A percentile compares a stretch with the other conserved stretches of the same genome.
phyloP scores from a whole-genome alignment of 2,797 vertebrate species.

The Aulostomus chinensis region DNA sequence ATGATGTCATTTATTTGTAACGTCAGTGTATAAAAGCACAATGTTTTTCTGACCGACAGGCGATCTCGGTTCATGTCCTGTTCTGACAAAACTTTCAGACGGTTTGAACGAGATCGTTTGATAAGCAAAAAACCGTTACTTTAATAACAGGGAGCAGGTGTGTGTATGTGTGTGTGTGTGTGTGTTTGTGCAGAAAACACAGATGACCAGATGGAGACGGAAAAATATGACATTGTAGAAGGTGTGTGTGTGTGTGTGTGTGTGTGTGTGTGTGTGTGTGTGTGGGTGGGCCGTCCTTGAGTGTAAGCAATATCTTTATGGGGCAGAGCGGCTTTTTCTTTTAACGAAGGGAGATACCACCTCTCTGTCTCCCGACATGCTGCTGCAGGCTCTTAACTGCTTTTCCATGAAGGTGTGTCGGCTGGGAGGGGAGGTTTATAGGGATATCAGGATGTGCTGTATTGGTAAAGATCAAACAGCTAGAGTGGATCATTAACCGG shows the following conservation, averaged over 20 bases:
- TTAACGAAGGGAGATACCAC: slow-evolving; percentile 37
- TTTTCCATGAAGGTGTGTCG: slow-evolving; percentile 56
- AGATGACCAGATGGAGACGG: slow-evolving; percentile 20
- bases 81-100: slow-evolving; percentile 31
- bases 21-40: no score
- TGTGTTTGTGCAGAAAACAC: slow-evolving; percentile 19
- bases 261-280: no score
- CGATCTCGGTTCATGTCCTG: slow-evolving; percentile 26
- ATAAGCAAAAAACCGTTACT: slow-evolving; percentile 66
- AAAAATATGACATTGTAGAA: slow-evolving; percentile 28
- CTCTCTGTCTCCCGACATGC: slow-evolving; percentile 65
- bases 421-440: slow-evolving; percentile 52
- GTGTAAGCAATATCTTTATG: slow-evolving; percentile 59
- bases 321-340: slow-evolving; percentile 34
- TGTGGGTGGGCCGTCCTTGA: slow-evolving; percentile 53
- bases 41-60: neutral
- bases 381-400: slow-evolving; percentile 57
- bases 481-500: slow-evolving; percentile 79
- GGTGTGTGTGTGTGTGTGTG: no score
- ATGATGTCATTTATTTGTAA: no score
- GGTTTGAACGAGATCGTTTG: slow-evolving; percentile 63
- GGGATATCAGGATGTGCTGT: slow-evolving; percentile 61
- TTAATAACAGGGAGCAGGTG: slow-evolving; percentile 39
- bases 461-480: slow-evolving; percentile 79
- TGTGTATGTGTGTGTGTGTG: slow-evolving; percentile 19